Base-by-base conservation (phyloP, 2,797 vertebrate genomes). In the Scolopax bukidnonensis region DNA sequence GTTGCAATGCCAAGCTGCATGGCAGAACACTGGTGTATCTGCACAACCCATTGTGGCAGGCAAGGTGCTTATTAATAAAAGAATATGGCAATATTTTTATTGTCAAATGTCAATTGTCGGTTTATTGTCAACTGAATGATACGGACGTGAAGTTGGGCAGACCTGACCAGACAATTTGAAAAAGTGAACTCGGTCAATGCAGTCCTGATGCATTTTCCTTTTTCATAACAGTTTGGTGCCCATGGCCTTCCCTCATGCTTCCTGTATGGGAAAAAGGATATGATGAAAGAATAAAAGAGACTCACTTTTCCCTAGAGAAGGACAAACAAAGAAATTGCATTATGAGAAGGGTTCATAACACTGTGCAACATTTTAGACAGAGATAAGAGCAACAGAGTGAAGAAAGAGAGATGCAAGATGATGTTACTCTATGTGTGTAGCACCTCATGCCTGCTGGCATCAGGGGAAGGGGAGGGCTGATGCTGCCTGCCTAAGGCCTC, bases 141-240 rank as follows among this genome's bases (percentile, higher is more conserved):
- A 45, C 73, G 38, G 14, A 57, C 17, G 5, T 51, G 41, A 60
- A 30, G 27, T 41, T 70, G 16, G 17, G 25, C 36, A 88, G 25
- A 71, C 4, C 4, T 0, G 3, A 45, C 4, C 2, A 56, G 28
- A 21, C 6, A 30, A 15, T 81, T 75, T 71, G 24, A 65, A 90
- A 73, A 75, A 25, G 5, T 51, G 15, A 60, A 61, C 45, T 67
- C 5, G 21, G 3, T 60, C 21, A 40, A 0, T 25, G 9, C 4
- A 54, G 11, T 65, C 17, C 6, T 13, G 4, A 38, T 57, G 11
- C 0, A 0, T 38, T 38, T 48, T 78, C 28, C 32, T 68, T 87
- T 41, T 40, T 76, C 24, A 1, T 15, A 88, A 47, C 5, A 28
- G 11, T 73, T 53, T 51, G 40, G 17, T 41, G 20, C 53, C 32